These are phyloP conservation scores for Nothocercus julius DNA, from an alignment of 2,113 vertebrate species.

Conservation along the genomic window DNA sequence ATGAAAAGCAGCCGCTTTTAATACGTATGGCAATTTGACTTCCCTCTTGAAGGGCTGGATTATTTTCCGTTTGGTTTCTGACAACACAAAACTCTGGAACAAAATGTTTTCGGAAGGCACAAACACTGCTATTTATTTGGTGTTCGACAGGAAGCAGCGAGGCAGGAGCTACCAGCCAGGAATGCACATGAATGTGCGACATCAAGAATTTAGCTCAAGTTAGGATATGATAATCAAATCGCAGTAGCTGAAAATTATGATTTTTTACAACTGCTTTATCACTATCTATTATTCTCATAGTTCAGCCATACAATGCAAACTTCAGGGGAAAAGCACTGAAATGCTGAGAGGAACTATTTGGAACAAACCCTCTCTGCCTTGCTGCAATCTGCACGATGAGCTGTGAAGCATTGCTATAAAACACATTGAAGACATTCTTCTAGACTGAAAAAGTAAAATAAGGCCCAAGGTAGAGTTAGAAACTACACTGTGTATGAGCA, in stretches of 20 bases:
- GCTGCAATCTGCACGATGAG: neutral
- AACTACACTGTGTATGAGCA: too few relatives aligned
- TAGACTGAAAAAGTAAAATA: neutral
- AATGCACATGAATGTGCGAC: neutral
- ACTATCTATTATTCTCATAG: neutral
- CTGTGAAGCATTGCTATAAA: neutral
- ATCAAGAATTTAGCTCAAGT: neutral
- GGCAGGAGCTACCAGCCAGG: neutral
- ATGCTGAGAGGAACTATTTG: neutral
- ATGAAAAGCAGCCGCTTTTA: slow-evolving; percentile 54
- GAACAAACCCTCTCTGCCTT: neutral
- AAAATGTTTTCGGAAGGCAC: neutral
- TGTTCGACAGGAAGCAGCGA: neutral
- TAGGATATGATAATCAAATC: neutral
- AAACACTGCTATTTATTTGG: neutral
- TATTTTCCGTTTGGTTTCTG: slow-evolving; percentile 31
- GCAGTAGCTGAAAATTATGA: neutral
- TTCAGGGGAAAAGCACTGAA: neutral
- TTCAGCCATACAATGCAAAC: neutral
- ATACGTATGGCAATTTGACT: slow-evolving; percentile 59
- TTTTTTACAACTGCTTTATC: neutral
- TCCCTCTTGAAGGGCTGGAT: neutral
- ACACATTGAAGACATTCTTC: neutral
- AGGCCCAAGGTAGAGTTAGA: neutral
- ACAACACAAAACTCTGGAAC: neutral